Evolutionary conservation across 2,888 invertebrate species (phyloP).

Genomic region (Agapostemon virescens): DNA sequence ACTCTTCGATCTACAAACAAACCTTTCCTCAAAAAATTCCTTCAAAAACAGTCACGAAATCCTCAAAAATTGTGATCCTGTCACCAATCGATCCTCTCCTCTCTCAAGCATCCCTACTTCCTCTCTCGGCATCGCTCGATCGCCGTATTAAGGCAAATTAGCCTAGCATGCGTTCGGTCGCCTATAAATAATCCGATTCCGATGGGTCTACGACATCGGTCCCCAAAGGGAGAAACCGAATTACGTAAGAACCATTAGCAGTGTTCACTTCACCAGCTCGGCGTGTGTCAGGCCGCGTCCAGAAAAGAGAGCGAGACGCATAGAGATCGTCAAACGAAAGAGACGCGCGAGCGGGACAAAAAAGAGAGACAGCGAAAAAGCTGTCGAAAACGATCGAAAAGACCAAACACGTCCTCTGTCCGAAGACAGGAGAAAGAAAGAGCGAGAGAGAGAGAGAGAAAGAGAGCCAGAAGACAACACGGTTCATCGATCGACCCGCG

Average conservation of each 20-base stretch:
- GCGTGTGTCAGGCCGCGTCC: background rate
- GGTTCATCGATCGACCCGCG: conserved; percentile 66
- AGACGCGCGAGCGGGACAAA: conserved; percentile 37
- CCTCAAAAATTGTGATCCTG: background rate
- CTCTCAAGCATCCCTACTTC: background rate
- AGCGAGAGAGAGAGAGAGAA: background rate
- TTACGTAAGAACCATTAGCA: conserved; percentile 45
- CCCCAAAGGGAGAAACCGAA: conserved; percentile 32
- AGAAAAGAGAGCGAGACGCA: conserved; percentile 20
- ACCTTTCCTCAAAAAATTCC: too few species aligned
- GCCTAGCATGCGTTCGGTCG: background rate
- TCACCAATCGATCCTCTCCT: too few species aligned
- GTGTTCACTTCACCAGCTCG: conserved; percentile 12
- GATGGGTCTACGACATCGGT: conserved; percentile 22
- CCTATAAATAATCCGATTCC: conserved; percentile 35
- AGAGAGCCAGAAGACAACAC: conserved; percentile 34
- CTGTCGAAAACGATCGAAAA: background rate
- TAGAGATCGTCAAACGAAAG: too few species aligned
- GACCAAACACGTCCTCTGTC: background rate
- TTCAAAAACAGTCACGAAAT: too few species aligned
- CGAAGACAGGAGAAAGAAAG: background rate
- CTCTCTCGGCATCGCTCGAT: background rate
- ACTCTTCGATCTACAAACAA: too few species aligned
- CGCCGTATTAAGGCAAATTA: conserved; percentile 27
- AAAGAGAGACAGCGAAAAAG: background rate